Evolutionary conservation across 2,888 invertebrate genomes (phyloP).

Genomic region (Coenonympha glycerion): DNA sequence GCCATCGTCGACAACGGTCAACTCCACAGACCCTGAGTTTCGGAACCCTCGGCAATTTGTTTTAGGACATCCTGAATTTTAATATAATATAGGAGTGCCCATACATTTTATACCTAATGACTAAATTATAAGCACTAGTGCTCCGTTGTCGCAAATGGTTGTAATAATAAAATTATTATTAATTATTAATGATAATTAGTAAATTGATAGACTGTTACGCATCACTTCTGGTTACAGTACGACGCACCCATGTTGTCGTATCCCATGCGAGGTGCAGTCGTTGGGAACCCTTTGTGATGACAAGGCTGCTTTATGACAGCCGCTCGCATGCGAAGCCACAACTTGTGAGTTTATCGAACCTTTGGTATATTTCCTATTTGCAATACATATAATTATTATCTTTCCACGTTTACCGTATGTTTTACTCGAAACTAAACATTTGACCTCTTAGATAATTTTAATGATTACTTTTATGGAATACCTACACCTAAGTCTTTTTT

Average conservation of each 20-base stretch:
- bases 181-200: constrained; percentile 53
- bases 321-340: constrained; percentile 42
- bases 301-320: constrained; percentile 42
- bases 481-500: constrained; percentile 74
- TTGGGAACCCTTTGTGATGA: constrained; percentile 57
- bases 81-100: constrained; percentile 53
- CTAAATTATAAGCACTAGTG: constrained; percentile 63
- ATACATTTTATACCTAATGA: constrained; percentile 49
- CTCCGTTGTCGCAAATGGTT: constrained; percentile 72
- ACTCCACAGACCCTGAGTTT: constrained; percentile 5
- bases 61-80: constrained; percentile 57
- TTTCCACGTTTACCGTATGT: constrained; percentile 45
- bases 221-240: constrained; percentile 57
- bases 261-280: constrained; percentile 34
- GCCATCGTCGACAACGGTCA: neutral
- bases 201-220: constrained; percentile 72
- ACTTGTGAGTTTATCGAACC: constrained; percentile 35
- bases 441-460: constrained; percentile 66
- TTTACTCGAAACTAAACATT: constrained; percentile 66
- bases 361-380: constrained; percentile 46
- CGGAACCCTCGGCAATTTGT: constrained; percentile 32
- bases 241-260: constrained; percentile 41
- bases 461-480: constrained; percentile 71
- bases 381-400: constrained; percentile 41
- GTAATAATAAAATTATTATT: constrained; percentile 65